Conservation (phyloP, 2,113 vertebrate species). For the Eolophus roseicapilla region DNA sequence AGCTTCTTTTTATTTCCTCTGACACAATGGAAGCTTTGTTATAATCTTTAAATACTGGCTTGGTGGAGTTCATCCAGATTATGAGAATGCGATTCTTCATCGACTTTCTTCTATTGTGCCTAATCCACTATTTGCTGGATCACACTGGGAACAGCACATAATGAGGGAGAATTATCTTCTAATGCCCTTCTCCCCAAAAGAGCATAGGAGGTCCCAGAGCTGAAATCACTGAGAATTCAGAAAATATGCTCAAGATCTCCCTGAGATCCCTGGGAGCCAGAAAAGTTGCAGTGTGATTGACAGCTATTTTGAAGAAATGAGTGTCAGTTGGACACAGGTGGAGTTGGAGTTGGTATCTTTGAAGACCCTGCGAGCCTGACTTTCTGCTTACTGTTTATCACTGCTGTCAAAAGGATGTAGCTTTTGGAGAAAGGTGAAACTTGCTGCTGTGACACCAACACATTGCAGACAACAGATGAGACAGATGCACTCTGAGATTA, state of each 20-base stretch:
- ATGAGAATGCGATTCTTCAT: not conserved
- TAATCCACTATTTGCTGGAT: not conserved
- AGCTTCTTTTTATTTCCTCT: not conserved
- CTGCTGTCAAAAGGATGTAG: not conserved
- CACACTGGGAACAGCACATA: accelerated
- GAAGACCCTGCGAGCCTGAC: not conserved
- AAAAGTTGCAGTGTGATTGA: not conserved
- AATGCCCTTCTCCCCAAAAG: not conserved
- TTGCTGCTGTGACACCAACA: not conserved
- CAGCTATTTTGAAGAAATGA: not conserved
- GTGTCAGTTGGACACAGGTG: not conserved
- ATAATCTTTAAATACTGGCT: not conserved
- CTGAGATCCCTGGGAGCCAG: not conserved
- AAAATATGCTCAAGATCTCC: not conserved
- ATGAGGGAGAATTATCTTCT: not conserved
- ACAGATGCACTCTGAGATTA: slow-evolving; percentile 36
- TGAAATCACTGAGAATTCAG: not conserved
- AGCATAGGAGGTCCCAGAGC: accelerated
- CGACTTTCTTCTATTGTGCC: not conserved
- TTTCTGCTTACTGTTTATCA: not conserved
- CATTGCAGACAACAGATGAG: not conserved
- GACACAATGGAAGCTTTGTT: not conserved
- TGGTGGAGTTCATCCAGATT: not conserved
- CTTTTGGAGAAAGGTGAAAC: slow-evolving; percentile 26
- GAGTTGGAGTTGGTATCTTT: not conserved